Evolutionary conservation across 2,888 invertebrate species (phyloP).

Genomic region (Bembecia ichneumoniformis): DNA sequence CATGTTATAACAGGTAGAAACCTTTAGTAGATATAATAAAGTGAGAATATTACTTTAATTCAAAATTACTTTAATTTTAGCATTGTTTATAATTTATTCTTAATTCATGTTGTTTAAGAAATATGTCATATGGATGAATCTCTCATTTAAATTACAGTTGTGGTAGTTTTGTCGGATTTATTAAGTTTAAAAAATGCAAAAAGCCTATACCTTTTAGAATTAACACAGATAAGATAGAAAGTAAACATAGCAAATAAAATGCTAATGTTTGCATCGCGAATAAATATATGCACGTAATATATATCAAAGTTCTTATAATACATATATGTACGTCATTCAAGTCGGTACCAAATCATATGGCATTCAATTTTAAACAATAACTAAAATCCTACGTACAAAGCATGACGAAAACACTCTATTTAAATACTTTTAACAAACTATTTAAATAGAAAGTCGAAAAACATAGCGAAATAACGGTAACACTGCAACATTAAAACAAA

Average conservation of each 20-base stretch:
- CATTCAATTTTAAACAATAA: slow-evolving; percentile 15
- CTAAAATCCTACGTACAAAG: slow-evolving; percentile 21
- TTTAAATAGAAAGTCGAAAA: neutral
- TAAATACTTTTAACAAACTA: neutral
- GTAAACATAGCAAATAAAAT: slow-evolving; percentile 17
- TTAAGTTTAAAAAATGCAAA: no score
- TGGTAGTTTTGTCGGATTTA: no score
- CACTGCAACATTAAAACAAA: neutral
- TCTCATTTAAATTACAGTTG: no score
- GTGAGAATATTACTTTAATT: no score
- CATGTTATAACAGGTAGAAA: no score
- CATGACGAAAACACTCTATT: slow-evolving; percentile 6
- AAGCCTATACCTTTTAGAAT: no score
- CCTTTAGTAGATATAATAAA: no score
- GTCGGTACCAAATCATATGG: slow-evolving; percentile 16
- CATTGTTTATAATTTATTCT: no score
- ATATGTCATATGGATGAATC: no score
- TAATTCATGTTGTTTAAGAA: no score
- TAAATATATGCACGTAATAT: slow-evolving; percentile 17
- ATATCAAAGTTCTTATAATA: slow-evolving; percentile 16
- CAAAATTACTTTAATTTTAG: no score
- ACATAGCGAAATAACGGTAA: slow-evolving; percentile 1
- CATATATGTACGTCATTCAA: slow-evolving; percentile 25
- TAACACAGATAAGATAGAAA: slow-evolving; percentile 19
- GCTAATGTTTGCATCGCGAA: slow-evolving; percentile 12